phyloP scores from a whole-genome alignment of 2,797 vertebrate genomes.

The Poecilia gillii region DNA sequence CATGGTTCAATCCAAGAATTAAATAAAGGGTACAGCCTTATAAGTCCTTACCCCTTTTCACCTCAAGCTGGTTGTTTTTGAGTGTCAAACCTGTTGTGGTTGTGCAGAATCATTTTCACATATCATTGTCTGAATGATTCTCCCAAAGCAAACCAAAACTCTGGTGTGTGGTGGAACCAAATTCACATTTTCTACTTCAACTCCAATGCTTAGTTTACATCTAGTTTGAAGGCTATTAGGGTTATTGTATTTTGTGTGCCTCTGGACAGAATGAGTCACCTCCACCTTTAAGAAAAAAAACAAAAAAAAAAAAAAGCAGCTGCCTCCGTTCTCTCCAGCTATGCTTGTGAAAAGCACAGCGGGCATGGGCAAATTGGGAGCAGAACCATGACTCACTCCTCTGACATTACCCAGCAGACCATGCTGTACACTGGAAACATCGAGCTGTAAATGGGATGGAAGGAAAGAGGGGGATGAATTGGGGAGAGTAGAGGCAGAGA shows the following conservation, averaged over 20 bases:
- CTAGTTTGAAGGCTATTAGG: slow-evolving; percentile 30
- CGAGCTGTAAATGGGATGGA: slow-evolving; percentile 42
- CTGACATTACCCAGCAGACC: slow-evolving; percentile 63
- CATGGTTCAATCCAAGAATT: neutral
- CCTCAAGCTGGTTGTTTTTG: neutral
- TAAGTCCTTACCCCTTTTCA: neutral
- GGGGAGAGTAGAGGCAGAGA: slow-evolving; percentile 23
- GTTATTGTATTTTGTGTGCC: slow-evolving; percentile 47
- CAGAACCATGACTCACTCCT: slow-evolving; percentile 70
- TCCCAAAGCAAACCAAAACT: slow-evolving; percentile 13
- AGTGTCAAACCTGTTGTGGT: neutral
- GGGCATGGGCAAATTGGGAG: slow-evolving; percentile 61
- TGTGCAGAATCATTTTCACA: neutral
- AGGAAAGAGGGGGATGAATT: slow-evolving; percentile 45
- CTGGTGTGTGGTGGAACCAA: neutral
- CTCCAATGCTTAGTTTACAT: slow-evolving; percentile 20
- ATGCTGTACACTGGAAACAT: slow-evolving; percentile 48
- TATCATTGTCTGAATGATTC: neutral
- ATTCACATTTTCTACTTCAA: slow-evolving; percentile 28
- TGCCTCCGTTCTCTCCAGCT: slow-evolving; percentile 50
- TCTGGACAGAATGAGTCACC: slow-evolving; percentile 57
- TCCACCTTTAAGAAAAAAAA: slow-evolving; percentile 49
- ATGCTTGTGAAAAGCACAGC: slow-evolving; percentile 68
- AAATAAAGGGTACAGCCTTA: neutral
- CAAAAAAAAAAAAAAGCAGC: slow-evolving; percentile 14